Percentiles rank a stretch among this genome's conserved stretches.
Evolutionary conservation across 2,888 invertebrate genomes (phyloP).

Genomic region (Pasiphila rectangulata): DNA sequence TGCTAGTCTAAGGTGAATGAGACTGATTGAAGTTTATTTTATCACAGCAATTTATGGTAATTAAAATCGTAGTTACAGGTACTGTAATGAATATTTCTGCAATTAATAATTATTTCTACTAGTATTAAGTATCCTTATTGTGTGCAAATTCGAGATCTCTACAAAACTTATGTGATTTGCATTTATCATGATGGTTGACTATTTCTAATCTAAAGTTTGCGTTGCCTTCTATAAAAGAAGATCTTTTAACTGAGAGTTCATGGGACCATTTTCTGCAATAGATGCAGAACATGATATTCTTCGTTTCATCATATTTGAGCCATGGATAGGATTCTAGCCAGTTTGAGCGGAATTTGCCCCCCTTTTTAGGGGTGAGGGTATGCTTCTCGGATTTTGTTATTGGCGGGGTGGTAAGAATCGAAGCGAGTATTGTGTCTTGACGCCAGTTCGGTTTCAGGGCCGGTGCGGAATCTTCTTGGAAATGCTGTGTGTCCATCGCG

Average conservation of each 20-base stretch:
- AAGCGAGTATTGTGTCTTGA: constrained; percentile 42
- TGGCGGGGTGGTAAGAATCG: constrained; percentile 53
- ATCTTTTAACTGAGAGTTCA: constrained; percentile 83
- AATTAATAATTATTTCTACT: background rate
- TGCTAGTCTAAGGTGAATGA: no score
- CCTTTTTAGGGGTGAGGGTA: constrained; percentile 65
- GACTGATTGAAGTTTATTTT: background rate
- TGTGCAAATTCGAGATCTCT: constrained; percentile 64
- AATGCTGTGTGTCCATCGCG: constrained; percentile 34
- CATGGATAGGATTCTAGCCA: constrained; percentile 87
- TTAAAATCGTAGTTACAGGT: background rate
- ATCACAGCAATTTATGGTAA: constrained; percentile 4
- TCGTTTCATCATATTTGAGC: constrained; percentile 85
- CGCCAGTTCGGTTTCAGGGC: constrained; percentile 43
- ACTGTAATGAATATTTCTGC: background rate
- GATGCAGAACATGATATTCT: constrained; percentile 87
- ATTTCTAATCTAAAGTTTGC: constrained; percentile 88
- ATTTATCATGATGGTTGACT: constrained; percentile 89
- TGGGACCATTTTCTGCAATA: constrained; percentile 88
- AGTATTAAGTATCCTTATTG: constrained; percentile 16
- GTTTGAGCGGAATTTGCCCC: constrained; percentile 84
- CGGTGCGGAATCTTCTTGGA: constrained; percentile 41
- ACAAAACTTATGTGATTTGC: constrained; percentile 87
- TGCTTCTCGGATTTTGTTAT: constrained; percentile 47
- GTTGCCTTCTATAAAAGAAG: constrained; percentile 90